Evolutionary conservation across 2,888 invertebrate species (phyloP).

Genomic region (Acholoe squamosa): DNA sequence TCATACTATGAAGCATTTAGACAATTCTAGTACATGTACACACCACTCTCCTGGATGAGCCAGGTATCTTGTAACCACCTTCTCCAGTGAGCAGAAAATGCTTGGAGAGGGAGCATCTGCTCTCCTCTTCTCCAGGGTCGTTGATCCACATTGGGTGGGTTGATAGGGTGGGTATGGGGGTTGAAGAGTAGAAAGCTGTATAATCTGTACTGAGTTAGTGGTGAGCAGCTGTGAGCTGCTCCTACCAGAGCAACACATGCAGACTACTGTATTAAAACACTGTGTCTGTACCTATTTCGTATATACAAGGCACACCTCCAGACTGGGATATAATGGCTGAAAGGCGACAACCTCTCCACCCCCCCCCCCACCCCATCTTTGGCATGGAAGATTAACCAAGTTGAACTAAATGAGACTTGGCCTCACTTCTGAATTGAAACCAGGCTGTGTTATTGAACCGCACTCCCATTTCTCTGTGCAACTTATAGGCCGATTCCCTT

Average conservation of each 20-base stretch:
- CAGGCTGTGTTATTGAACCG: too few species aligned
- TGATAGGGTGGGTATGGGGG: neutral
- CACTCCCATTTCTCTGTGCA: too few species aligned
- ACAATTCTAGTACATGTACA: neutral
- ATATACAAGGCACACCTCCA: too few species aligned
- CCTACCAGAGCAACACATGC: neutral
- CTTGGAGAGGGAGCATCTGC: neutral
- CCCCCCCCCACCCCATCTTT: too few species aligned
- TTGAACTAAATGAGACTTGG: too few species aligned
- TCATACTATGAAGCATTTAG: too few species aligned
- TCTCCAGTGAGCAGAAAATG: neutral
- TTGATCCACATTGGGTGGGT: neutral
- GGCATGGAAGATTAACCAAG: too few species aligned
- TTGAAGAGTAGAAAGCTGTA: neutral
- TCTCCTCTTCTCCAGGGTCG: neutral
- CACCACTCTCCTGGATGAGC: too few species aligned
- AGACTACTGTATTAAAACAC: neutral
- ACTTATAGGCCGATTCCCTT: too few species aligned
- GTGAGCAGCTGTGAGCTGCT: constrained; percentile 12
- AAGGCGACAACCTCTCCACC: too few species aligned
- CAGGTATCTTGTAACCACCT: neutral
- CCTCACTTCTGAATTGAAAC: too few species aligned
- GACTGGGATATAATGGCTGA: too few species aligned
- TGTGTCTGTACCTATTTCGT: neutral
- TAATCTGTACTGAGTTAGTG: neutral